Percentiles rank a stretch among this genome's conserved stretches.
phyloP scores from a whole-genome alignment of 1,140 invertebrate genomes.

The Drosophila sucinea region DNA sequence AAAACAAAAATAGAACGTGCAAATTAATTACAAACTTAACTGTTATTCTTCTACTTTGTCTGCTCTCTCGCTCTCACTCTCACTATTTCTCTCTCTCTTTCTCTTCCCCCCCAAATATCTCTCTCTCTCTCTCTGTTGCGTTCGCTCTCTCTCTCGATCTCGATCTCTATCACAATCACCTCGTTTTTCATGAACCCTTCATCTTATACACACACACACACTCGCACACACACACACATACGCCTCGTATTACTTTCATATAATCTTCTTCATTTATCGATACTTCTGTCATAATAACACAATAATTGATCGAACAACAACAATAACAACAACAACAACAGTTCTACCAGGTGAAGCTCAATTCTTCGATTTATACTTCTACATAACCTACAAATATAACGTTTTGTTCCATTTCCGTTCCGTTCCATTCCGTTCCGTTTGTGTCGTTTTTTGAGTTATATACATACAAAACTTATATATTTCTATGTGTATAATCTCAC shows the following conservation, averaged over 20 bases:
- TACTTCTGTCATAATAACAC: slow-evolving; percentile 32
- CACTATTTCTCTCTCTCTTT: slow-evolving; percentile 54
- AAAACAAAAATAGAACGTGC: slow-evolving; percentile 15
- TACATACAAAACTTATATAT: background rate
- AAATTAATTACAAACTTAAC: slow-evolving; percentile 64
- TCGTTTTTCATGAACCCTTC: slow-evolving; percentile 24
- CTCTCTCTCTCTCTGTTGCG: slow-evolving; percentile 32
- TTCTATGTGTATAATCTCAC: too few relatives aligned
- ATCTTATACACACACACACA: slow-evolving; percentile 18
- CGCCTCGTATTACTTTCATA: slow-evolving; percentile 36
- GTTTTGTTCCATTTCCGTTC: slow-evolving; percentile 43
- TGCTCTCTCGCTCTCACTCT: slow-evolving; percentile 70
- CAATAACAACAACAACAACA: slow-evolving; percentile 66
- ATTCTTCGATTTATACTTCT: slow-evolving; percentile 66
- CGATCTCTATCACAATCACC: slow-evolving; percentile 14
- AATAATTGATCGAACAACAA: slow-evolving; percentile 40
- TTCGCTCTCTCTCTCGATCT: slow-evolving; percentile 34
- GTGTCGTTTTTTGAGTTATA: slow-evolving; percentile 9
- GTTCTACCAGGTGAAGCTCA: slow-evolving; percentile 82
- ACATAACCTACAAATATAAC: slow-evolving; percentile 44
- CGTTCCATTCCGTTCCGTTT: slow-evolving; percentile 14
- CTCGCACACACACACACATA: slow-evolving; percentile 25
- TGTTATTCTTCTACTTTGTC: slow-evolving; percentile 73
- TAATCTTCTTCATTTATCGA: slow-evolving; percentile 42
- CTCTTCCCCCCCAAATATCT: slow-evolving; percentile 35